Evolutionary conservation across 2,797 vertebrate species (phyloP).

Genomic region (Morus bassanus): DNA sequence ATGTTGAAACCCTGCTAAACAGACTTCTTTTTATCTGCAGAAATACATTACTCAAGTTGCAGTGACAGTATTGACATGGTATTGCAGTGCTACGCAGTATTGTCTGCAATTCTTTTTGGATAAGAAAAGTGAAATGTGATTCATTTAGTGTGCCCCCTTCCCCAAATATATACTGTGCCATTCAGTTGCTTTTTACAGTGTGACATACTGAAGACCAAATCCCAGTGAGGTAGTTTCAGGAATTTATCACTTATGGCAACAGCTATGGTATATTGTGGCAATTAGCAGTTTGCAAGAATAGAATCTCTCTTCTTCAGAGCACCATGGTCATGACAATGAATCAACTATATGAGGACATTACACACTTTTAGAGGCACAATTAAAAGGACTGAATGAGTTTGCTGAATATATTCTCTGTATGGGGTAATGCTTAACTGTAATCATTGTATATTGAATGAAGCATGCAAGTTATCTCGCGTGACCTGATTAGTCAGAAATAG

Average conservation of each 20-base stretch:
- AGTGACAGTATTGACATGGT: neutral
- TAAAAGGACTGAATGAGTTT: constrained; percentile 43
- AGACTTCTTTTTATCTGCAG: neutral
- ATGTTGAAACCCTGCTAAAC: neutral
- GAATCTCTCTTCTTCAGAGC: constrained; percentile 8
- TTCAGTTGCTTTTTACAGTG: neutral
- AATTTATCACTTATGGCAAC: constrained; percentile 7
- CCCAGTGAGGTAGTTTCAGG: neutral
- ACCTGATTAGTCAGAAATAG: constrained; percentile 42
- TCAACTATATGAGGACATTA: constrained; percentile 41
- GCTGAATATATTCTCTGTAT: neutral
- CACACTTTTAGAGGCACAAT: constrained; percentile 42
- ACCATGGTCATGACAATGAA: constrained; percentile 3
- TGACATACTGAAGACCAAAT: neutral
- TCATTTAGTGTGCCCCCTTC: neutral
- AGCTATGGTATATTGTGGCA: constrained; percentile 15
- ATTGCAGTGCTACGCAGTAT: neutral
- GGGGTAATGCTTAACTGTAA: constrained; percentile 13
- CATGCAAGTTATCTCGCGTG: neutral
- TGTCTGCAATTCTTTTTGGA: neutral
- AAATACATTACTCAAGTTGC: neutral
- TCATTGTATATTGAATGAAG: neutral
- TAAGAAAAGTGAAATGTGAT: neutral
- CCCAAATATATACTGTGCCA: neutral
- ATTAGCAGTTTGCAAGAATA: constrained; percentile 17